A percentile compares a stretch with the other conserved stretches of the same genome.
phyloP scores from a whole-genome alignment of 1,140 invertebrate species.

The Aphaenogaster floridana region DNA sequence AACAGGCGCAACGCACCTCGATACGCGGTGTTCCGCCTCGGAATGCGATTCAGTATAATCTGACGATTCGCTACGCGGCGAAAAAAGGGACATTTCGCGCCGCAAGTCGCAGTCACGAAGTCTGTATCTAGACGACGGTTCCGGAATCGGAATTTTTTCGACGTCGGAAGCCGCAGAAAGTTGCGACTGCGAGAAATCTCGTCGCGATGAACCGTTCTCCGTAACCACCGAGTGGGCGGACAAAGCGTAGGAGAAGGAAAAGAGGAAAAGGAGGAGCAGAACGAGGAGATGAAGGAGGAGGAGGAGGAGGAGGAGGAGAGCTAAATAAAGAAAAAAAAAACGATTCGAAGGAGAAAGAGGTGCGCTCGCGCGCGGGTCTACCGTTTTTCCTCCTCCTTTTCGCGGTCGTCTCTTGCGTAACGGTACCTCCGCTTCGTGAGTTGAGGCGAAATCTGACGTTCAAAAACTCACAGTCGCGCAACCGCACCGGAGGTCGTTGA shows the following conservation, averaged over 20 bases:
- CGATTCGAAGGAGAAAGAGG: neutral
- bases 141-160: constrained; percentile 17
- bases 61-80: neutral
- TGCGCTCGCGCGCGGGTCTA: neutral
- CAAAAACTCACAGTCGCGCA: constrained; percentile 63
- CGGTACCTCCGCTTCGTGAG: constrained; percentile 55
- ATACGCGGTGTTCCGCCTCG: neutral
- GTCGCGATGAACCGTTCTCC: constrained; percentile 37
- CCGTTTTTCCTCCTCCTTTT: constrained; percentile 56
- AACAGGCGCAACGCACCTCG: neutral
- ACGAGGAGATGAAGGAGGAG: neutral
- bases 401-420: constrained; percentile 55
- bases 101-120: constrained; percentile 2
- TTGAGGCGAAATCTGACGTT: constrained; percentile 59
- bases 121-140: constrained; percentile 4
- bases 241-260: constrained; percentile 24
- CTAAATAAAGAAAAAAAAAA: neutral
- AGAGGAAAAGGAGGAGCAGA: neutral
- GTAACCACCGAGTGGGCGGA: constrained; percentile 20
- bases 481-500: constrained; percentile 15
- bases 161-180: constrained; percentile 12
- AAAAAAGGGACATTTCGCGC: constrained; percentile 19
- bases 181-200: neutral
- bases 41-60: constrained; percentile 15
- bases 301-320: neutral